A percentile compares a stretch with the other conserved stretches of the same genome.
These are phyloP conservation scores for Hypercompe scribonia DNA, from an alignment of 2,888 invertebrate species.

Conservation along the genomic window DNA sequence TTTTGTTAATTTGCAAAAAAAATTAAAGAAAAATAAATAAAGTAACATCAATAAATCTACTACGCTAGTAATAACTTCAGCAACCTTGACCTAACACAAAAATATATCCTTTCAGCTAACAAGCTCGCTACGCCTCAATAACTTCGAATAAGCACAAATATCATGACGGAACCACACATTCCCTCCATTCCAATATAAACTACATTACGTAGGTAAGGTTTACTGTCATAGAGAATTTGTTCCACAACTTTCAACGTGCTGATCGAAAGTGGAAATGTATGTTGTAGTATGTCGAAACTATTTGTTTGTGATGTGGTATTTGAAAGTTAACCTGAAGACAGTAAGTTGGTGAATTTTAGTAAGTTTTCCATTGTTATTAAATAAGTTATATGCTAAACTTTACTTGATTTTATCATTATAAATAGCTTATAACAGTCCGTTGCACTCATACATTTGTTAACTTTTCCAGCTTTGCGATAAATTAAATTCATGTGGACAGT, in stretches of 20 bases:
- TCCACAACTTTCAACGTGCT: constrained; percentile 30
- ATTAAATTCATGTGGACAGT: too few species aligned
- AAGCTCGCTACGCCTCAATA: constrained; percentile 22
- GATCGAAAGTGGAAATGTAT: constrained; percentile 28
- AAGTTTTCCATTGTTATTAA: background rate
- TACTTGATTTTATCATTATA: too few species aligned
- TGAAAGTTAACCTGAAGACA: background rate
- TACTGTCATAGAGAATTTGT: constrained; percentile 51
- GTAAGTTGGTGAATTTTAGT: background rate
- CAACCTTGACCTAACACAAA: constrained; percentile 16
- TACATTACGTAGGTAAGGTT: constrained; percentile 37
- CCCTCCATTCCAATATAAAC: constrained; percentile 38
- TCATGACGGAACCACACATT: constrained; percentile 31
- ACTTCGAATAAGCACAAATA: constrained; percentile 33
- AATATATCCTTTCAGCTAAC: constrained; percentile 19
- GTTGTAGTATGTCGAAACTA: constrained; percentile 5
- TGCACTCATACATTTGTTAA: too few species aligned
- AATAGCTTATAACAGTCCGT: too few species aligned
- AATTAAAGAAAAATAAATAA: background rate
- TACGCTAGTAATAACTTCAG: background rate
- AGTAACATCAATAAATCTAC: constrained; percentile 1
- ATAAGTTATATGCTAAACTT: too few species aligned
- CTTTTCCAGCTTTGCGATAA: too few species aligned
- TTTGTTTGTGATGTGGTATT: constrained; percentile 8
- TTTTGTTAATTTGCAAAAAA: background rate